Evolutionary conservation across 2,113 vertebrate species (phyloP).

Genomic region (Sitta europaea): DNA sequence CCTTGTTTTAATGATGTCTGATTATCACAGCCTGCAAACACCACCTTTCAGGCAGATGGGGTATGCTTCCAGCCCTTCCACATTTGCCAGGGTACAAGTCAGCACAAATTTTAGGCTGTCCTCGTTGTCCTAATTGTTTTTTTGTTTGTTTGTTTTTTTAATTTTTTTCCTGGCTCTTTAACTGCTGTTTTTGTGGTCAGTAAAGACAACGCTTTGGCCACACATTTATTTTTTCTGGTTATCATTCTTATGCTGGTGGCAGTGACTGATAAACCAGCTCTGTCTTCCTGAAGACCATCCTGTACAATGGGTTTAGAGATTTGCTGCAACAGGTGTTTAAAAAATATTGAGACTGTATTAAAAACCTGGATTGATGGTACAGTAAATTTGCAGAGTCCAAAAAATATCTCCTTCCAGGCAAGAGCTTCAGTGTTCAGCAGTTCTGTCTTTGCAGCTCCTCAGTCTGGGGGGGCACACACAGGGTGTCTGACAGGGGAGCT

Average conservation of each 20-base stretch:
- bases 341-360: neutral
- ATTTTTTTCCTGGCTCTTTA: neutral
- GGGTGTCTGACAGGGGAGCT: neutral
- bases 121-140: neutral
- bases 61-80: neutral
- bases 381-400: neutral
- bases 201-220: neutral
- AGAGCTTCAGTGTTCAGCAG: neutral
- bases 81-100: neutral
- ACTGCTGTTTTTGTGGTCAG: neutral
- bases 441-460: neutral
- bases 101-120: neutral
- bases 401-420: neutral
- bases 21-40: neutral
- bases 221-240: neutral
- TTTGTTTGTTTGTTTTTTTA: neutral
- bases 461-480: neutral
- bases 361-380: neutral
- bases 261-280: neutral
- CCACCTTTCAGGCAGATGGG: neutral
- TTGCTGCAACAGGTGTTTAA: neutral
- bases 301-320: neutral
- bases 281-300: neutral
- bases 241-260: neutral
- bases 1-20: neutral